A percentile compares a stretch with the other conserved stretches of the same genome.
Conservation (phyloP, 1,140 invertebrate species). For the Chironomus tepperi region DNA sequence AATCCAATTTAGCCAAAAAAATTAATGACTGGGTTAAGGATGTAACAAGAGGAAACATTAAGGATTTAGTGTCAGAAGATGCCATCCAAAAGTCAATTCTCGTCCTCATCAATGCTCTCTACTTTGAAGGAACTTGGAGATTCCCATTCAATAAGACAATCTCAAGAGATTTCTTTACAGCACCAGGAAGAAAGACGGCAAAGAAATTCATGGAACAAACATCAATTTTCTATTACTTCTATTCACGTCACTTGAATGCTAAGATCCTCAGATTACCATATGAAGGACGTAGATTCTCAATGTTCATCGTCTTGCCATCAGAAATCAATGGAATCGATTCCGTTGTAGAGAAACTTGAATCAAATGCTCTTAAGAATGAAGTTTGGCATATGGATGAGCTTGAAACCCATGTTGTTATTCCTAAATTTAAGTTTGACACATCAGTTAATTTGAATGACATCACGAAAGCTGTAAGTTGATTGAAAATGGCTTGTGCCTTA, state of each 20-base stretch:
- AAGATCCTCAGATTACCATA: constrained; percentile 74
- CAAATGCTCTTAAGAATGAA: constrained; percentile 44
- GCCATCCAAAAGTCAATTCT: constrained; percentile 48
- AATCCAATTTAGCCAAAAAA: constrained; percentile 50
- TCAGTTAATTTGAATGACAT: constrained; percentile 51
- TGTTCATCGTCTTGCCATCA: constrained; percentile 63
- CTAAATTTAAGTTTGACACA: constrained; percentile 69
- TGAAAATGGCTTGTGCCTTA: no score
- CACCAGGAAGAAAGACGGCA: constrained; percentile 40
- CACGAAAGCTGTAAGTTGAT: constrained; percentile 48
- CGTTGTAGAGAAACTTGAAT: constrained; percentile 49
- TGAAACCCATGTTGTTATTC: constrained; percentile 55
- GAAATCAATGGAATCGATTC: constrained; percentile 48
- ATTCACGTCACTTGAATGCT: constrained; percentile 54
- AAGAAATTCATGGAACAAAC: constrained; percentile 57
- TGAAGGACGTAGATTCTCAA: constrained; percentile 56
- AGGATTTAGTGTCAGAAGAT: constrained; percentile 54
- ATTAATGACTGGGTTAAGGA: constrained; percentile 68
- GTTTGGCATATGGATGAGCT: constrained; percentile 48
- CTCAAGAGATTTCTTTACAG: constrained; percentile 46
- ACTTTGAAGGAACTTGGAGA: constrained; percentile 70
- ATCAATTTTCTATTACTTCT: constrained; percentile 53
- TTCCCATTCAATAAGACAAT: constrained; percentile 51
- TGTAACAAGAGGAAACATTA: constrained; percentile 60
- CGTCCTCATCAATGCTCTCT: constrained; percentile 68